Conservation (phyloP, 2,888 invertebrate species). For the Didymodactylos carnosus region DNA sequence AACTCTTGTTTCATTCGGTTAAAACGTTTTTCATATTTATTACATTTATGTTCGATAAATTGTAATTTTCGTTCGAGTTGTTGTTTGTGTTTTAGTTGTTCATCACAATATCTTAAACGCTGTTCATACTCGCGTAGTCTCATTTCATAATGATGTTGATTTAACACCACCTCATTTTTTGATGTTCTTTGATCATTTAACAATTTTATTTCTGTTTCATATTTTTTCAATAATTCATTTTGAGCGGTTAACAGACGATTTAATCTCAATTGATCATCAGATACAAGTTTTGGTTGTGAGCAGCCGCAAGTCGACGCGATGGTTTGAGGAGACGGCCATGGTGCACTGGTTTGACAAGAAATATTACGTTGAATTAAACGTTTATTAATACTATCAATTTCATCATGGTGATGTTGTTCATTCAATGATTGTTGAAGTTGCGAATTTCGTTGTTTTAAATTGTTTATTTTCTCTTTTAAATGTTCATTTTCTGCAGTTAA, state of each 20-base stretch:
- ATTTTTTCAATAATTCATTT: conserved; percentile 22
- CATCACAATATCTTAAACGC: conserved; percentile 3
- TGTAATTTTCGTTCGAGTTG: conserved; percentile 20
- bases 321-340: neutral
- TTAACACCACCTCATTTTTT: neutral
- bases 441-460: conserved; percentile 19
- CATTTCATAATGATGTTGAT: too few relatives aligned
- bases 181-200: neutral
- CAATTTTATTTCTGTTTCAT: conserved; percentile 24
- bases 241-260: conserved; percentile 20
- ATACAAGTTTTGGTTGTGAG: neutral
- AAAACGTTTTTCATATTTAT: conserved; percentile 23
- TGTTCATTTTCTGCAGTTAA: conserved; percentile 21
- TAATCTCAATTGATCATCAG: neutral
- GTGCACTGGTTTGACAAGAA: neutral
- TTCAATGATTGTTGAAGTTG: conserved; percentile 19
- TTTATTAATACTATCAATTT: conserved; percentile 21
- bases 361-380: conserved; percentile 19
- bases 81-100: conserved; percentile 19
- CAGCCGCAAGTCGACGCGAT: neutral
- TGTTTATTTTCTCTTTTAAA: conserved; percentile 19
- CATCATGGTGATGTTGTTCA: conserved; percentile 18
- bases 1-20: neutral
- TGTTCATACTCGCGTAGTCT: conserved; percentile 12
- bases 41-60: conserved; percentile 20